phyloP scores from a whole-genome alignment of 2,113 vertebrate species.

The Forbesichthys papilliferus region DNA sequence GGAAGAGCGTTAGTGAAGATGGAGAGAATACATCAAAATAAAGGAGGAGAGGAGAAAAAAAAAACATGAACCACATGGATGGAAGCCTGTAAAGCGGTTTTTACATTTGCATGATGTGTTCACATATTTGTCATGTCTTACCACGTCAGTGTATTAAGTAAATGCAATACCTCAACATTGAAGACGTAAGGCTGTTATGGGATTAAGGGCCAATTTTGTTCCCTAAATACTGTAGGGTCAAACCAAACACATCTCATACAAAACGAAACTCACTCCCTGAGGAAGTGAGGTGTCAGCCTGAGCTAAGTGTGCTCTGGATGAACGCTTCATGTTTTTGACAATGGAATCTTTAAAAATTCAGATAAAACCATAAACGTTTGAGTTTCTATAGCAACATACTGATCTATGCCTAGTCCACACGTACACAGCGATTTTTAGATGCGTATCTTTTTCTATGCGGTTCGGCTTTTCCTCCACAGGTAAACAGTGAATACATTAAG shows the following conservation, averaged over 20 bases:
- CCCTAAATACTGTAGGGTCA: neutral
- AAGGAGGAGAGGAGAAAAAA: neutral
- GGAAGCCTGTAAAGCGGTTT: slow-evolving; percentile 27
- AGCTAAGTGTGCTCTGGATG: neutral
- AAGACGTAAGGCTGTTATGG: slow-evolving; percentile 9
- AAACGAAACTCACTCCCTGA: slow-evolving; percentile 6
- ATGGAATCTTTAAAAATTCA: slow-evolving; percentile 3
- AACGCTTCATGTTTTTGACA: neutral
- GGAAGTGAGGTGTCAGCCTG: slow-evolving; percentile 1
- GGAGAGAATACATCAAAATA: neutral
- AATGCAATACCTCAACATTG: slow-evolving; percentile 14
- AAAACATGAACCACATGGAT: neutral
- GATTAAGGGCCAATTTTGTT: slow-evolving; percentile 4
- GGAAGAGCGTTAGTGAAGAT: neutral
- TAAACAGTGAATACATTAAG: too few species aligned
- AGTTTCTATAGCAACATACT: too few species aligned
- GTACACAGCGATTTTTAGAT: too few species aligned
- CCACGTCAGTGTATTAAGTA: slow-evolving; percentile 36
- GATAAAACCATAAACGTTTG: neutral
- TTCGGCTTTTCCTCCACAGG: too few species aligned
- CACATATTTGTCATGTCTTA: slow-evolving; percentile 47
- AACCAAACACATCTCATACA: slow-evolving; percentile 12
- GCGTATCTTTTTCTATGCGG: too few species aligned
- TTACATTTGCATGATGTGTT: slow-evolving; percentile 62
- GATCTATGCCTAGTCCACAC: too few species aligned